Conservation (phyloP, 2,113 vertebrate genomes). For the Parus major region DNA sequence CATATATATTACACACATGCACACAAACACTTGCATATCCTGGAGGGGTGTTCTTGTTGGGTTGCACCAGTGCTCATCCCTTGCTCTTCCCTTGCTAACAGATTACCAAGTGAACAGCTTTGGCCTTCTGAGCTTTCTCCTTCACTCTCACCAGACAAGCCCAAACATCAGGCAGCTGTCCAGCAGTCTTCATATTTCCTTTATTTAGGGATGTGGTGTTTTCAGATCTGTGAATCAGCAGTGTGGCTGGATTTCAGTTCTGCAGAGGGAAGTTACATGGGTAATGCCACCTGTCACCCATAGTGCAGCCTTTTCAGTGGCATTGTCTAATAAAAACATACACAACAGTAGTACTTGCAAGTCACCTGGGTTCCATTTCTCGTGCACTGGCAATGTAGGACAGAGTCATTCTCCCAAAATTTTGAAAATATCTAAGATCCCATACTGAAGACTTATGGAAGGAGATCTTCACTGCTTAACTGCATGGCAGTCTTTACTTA, state of each 20-base stretch:
- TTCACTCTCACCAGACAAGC: background rate
- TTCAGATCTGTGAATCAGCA: background rate
- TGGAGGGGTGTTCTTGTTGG: background rate
- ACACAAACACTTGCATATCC: fast-evolving
- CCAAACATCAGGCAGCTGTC: background rate
- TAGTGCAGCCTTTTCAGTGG: background rate
- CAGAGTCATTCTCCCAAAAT: background rate
- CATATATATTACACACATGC: fast-evolving
- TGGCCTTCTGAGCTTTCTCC: background rate
- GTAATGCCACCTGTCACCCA: background rate
- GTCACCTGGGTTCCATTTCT: background rate
- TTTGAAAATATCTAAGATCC: background rate
- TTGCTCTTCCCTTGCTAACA: background rate
- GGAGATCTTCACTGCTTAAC: background rate
- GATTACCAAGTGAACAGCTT: background rate
- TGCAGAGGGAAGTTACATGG: background rate
- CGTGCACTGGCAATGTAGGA: fast-evolving
- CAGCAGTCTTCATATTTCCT: background rate
- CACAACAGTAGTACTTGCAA: background rate
- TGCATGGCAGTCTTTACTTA: background rate
- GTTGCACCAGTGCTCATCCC: background rate
- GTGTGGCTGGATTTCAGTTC: background rate
- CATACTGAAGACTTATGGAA: background rate
- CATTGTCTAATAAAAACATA: background rate
- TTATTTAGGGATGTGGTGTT: background rate